A percentile compares a stretch with the other conserved stretches of the same genome.
Evolutionary conservation across 2,113 vertebrate genomes (phyloP).

Genomic region (Menidia beryllina): DNA sequence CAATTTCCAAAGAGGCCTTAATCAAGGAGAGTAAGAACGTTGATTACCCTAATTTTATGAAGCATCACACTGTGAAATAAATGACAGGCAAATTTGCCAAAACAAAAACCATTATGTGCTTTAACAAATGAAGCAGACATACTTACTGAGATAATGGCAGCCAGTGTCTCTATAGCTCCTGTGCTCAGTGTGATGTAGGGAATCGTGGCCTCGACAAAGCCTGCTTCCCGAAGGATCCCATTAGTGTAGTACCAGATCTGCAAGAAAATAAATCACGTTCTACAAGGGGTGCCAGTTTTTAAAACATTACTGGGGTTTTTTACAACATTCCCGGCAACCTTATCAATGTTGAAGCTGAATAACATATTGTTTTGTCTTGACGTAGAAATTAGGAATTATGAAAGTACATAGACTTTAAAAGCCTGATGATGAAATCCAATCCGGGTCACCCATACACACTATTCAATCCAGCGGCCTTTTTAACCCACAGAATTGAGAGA

Average conservation of each 20-base stretch:
- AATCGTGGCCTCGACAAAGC: slow-evolving; percentile 81
- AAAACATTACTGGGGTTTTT: background rate
- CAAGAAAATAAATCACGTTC: slow-evolving; percentile 19
- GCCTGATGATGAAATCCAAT: no score
- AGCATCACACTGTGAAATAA: no score
- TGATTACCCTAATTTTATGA: no score
- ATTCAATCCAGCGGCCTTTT: background rate
- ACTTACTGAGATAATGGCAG: slow-evolving; percentile 93
- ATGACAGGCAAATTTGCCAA: no score
- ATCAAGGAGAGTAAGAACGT: no score
- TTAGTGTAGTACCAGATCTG: slow-evolving; percentile 98
- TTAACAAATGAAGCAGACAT: background rate
- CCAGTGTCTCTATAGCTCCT: slow-evolving; percentile 87
- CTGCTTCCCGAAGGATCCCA: slow-evolving; percentile 88
- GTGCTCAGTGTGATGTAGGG: slow-evolving; percentile 94
- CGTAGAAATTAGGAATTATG: no score
- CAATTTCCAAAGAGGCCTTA: no score
- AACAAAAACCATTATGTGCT: background rate
- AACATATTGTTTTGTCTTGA: no score
- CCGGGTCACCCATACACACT: background rate
- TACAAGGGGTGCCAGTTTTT: background rate
- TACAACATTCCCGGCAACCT: background rate
- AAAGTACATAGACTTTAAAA: no score
- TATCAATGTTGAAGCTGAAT: no score
- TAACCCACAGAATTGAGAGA: background rate